Evolutionary conservation across 2,888 invertebrate genomes (phyloP), one percentile per base, ranked within the genome.

Genomic region (Ochlodes sylvanus): DNA sequence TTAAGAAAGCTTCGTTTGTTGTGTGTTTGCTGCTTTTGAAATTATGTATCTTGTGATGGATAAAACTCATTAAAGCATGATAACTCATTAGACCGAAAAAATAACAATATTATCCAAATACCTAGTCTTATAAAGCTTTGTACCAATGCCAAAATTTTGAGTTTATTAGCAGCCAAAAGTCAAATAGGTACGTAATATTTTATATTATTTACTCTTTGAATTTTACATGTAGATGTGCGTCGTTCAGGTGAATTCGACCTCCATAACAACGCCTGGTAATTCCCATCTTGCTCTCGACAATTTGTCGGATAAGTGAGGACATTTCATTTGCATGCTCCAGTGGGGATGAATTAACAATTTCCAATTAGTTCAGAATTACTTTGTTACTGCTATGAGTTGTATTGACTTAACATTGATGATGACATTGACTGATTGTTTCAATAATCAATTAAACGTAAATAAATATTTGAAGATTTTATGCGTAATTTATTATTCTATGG

Each of bases 281-380:
- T 60, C 60, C 47, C 60, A 60, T 60, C 60, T 60, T 60, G 60
- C 32, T 60, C 60, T 17, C 60, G 12, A 27, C 60, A 60, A 60
- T 60, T 60, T 60, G 60, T 32, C 44, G 60, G 60, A 60, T 60
- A 60, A 60, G 60, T 60, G 60, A 60, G 60, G 60, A 60, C 60
- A 32, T 60, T 60, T 60, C 44, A 60, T 60, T 60, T 63, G 55
- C 63, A 63, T 63, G 63, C 27, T 44, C 63, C 63, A 55, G 55
- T 44, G 42, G 63, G 52, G 27, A 63, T 63, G 52, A 63, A 63
- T 63, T 63, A 63, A 63, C 55, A 55, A 63, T 63, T 63, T 41
- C 63, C 55, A 63, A 63, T 63, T 55, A 55, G 42, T 42, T 42
- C 63, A 17, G 55, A 41, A 54, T 63, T 63, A 55, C 63, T 44